phyloP scores from a whole-genome alignment of 92 coral and sea anemone species.

The Porites lobata region DNA sequence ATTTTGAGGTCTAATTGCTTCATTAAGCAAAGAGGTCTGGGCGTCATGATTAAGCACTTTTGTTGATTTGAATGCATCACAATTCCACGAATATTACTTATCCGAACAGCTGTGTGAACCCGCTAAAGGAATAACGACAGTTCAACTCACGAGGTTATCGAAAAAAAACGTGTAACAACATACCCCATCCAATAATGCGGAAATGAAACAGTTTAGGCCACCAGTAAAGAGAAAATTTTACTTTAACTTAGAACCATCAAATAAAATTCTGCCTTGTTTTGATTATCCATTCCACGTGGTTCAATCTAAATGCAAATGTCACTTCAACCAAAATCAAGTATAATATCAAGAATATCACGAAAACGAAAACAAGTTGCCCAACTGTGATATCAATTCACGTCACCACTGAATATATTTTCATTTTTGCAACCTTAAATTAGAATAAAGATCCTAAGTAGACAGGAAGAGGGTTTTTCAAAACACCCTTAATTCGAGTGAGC shows the following conservation, averaged over 20 bases:
- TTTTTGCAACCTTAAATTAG: neutral
- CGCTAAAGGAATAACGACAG: neutral
- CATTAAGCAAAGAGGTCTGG: conserved; percentile 17
- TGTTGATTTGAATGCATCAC: conserved; percentile 28
- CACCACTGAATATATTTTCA: neutral
- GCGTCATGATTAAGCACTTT: conserved; percentile 25
- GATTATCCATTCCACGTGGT: too few species aligned
- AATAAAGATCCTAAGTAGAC: neutral
- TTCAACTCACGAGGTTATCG: neutral
- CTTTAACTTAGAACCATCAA: too few species aligned
- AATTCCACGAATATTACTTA: conserved; percentile 18
- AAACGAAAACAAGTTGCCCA: neutral
- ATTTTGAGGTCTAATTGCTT: conserved; percentile 1
- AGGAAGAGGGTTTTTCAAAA: neutral
- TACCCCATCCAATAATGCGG: neutral
- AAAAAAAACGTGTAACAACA: neutral
- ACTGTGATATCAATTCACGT: neutral
- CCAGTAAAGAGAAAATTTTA: too few species aligned
- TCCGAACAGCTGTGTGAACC: conserved; percentile 19
- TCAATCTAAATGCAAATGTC: too few species aligned
- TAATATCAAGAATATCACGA: neutral
- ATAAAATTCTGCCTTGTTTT: too few species aligned
- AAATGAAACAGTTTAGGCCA: neutral
- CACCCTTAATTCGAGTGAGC: neutral
- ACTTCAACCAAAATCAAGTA: neutral